Evolutionary conservation across 2,888 invertebrate species (phyloP).

Genomic region (Ichneumoninae sp.): DNA sequence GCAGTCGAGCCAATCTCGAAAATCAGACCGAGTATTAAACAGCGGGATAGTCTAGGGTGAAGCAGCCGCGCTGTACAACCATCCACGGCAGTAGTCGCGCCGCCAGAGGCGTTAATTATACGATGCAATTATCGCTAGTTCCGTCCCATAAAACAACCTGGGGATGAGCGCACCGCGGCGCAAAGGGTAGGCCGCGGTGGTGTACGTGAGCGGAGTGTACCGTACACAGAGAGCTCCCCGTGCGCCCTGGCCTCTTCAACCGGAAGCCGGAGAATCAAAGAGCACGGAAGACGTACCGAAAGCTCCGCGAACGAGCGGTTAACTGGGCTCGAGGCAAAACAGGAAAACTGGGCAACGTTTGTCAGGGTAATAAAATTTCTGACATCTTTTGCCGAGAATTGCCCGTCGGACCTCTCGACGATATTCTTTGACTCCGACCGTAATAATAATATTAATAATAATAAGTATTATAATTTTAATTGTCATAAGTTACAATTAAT

Average conservation of each 20-base stretch:
- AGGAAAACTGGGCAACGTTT: conserved; percentile 14
- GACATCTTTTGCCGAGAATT: not conserved
- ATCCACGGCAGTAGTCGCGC: conserved; percentile 22
- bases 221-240: not conserved
- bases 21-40: conserved; percentile 47
- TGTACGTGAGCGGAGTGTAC: not conserved
- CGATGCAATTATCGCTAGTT: conserved; percentile 69
- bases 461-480: no score
- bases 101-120: conserved; percentile 68
- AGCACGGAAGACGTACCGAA: conserved; percentile 12
- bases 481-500: no score
- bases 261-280: conserved; percentile 46
- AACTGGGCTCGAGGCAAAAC: not conserved
- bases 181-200: conserved; percentile 26
- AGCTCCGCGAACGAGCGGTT: not conserved
- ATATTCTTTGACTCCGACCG: no score
- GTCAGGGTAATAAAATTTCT: conserved; percentile 17
- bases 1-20: conserved; percentile 45
- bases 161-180: conserved; percentile 47
- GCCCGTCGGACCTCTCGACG: no score
- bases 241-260: not conserved
- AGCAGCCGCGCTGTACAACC: conserved; percentile 16
- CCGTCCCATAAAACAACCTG: conserved; percentile 65
- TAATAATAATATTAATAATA: no score
- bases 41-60: conserved; percentile 4